These are phyloP conservation scores for Andricus quercusramuli DNA, from an alignment of 2,888 invertebrate species.

Conservation along the genomic window DNA sequence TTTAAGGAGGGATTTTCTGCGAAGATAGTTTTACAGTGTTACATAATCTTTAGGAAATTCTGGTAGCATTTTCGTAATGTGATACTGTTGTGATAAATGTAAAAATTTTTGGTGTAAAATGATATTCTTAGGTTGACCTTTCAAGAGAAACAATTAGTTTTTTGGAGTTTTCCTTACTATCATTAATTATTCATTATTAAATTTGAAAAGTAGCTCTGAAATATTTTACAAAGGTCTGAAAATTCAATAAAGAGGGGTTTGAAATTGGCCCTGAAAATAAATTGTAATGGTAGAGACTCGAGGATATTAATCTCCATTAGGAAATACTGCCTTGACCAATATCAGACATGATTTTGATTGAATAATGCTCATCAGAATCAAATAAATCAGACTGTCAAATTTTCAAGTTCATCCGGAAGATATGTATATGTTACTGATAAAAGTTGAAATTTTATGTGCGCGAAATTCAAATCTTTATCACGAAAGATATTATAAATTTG, in stretches of 20 bases:
- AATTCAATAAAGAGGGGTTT: background rate
- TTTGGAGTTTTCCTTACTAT: background rate
- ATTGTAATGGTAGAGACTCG: background rate
- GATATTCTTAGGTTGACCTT: no score
- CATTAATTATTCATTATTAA: background rate
- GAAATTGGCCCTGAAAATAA: background rate
- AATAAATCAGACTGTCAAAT: background rate
- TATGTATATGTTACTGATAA: background rate
- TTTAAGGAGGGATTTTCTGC: background rate
- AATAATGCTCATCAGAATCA: background rate
- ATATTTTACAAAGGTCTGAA: background rate
- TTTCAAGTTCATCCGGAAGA: background rate
- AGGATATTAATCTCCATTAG: background rate
- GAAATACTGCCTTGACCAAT: background rate
- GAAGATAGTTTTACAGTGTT: background rate
- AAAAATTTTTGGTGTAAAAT: background rate
- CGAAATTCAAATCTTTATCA: background rate
- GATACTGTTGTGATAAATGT: background rate
- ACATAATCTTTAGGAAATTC: background rate
- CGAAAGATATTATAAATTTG: background rate
- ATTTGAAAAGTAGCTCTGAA: background rate
- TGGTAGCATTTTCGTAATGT: background rate
- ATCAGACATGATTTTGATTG: background rate
- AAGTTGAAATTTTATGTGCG: background rate
- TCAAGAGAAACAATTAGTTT: background rate